Base-by-base conservation (phyloP, 2,113 vertebrate species). In the Nycticebus coucang region DNA sequence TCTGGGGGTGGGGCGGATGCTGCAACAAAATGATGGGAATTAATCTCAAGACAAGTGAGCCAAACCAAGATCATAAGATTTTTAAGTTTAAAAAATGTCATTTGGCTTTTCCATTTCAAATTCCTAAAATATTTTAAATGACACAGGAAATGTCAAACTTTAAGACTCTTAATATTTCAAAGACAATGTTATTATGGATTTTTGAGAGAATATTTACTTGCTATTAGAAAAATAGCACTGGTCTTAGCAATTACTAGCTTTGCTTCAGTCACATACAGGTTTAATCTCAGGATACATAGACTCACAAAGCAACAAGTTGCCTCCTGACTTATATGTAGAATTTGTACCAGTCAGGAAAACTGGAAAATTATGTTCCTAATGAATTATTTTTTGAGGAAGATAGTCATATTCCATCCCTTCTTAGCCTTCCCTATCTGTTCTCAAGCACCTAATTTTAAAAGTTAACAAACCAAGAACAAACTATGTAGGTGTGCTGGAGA, bases 141-240 rank as follows among this genome's bases (percentile, higher is more conserved):
- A 21, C 10, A n/a, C 4, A 71, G 60, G 72, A 78, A 57, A 66
- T 71, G 9, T 45, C 35, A 88, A 62, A 21, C 7, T 15, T 78
- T 72, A 45, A 82, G 66, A 87, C 22, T 12, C 26, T 83, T 79
- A n/a, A 93, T 88, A 64, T 74, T 17, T 60, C 55, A 72, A 87
- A 92, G n/a, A 33, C 24, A 66, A 79, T 10, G 45, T 69, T 68
- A 66, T 24, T 80, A 21, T 1, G 82, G n/a, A 68, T 69, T 85
- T 69, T 69, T 71, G 24, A 57, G 18, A 74, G 53, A 77, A 18
- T 82, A 78, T n/a, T 71, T 85, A 35, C 13, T 78, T 50, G 13
- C 22, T 71, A 30, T 64, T n/a, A 21, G 62, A 37, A 77, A 85
- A 60, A 55, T 0, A 55, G 57, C 37, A 15, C 17, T 80, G 35